Evolutionary conservation across 2,113 vertebrate genomes (phyloP).

Genomic region (Megaceryle torquata): DNA sequence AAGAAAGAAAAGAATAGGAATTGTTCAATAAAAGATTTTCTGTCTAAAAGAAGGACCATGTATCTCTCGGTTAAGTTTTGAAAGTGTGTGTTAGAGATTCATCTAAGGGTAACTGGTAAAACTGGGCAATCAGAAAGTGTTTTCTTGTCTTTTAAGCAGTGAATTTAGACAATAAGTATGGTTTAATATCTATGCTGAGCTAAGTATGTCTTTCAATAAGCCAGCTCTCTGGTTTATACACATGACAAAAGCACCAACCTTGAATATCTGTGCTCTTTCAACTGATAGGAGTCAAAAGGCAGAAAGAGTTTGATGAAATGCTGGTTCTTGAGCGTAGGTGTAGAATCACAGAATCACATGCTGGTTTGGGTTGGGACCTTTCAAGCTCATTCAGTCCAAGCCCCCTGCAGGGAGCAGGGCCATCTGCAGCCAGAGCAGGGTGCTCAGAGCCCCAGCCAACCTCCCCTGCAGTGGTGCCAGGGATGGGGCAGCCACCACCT

Average conservation of each 20-base stretch:
- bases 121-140: not conserved
- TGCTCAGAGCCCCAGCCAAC: not conserved
- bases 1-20: constrained; percentile 56
- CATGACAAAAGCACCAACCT: not conserved
- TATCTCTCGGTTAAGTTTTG: not conserved
- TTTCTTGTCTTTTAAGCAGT: not conserved
- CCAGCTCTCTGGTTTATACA: not conserved
- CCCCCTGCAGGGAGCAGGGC: not conserved
- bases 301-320: not conserved
- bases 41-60: not conserved
- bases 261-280: not conserved
- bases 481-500: not conserved
- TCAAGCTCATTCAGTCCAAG: no score
- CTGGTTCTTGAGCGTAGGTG: not conserved
- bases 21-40: not conserved
- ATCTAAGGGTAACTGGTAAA: not conserved
- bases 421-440: not conserved
- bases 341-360: not conserved
- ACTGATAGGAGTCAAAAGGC: not conserved
- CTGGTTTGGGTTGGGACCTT: not conserved
- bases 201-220: not conserved
- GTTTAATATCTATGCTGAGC: not conserved
- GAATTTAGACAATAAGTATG: not conserved
- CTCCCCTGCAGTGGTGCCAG: not conserved
- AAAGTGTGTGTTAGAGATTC: not conserved